A percentile compares a stretch with the other conserved stretches of the same genome.
Evolutionary conservation across 2,797 vertebrate species (phyloP).

Genomic region (Mus caroli): DNA sequence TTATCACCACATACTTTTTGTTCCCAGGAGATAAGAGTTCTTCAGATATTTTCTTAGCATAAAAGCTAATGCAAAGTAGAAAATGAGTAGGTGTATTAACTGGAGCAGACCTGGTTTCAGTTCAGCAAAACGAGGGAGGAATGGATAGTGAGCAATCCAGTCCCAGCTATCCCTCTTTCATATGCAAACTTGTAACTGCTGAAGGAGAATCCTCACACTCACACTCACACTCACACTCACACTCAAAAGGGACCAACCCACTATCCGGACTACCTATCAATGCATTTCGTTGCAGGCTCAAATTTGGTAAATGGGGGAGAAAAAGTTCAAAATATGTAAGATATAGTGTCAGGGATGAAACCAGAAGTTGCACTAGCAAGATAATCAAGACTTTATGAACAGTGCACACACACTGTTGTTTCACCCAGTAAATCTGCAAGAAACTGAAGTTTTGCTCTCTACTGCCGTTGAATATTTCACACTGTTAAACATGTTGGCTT

Average conservation of each 20-base stretch:
- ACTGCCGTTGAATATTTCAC: not conserved
- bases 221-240: not conserved
- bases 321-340: not conserved
- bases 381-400: not conserved
- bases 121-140: constrained; percentile 54
- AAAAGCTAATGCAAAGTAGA: constrained; percentile 77
- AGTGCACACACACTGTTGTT: not conserved
- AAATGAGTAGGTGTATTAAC: constrained; percentile 77
- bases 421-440: not conserved
- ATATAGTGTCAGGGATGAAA: not conserved
- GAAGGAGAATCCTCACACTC: constrained; percentile 45
- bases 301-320: not conserved
- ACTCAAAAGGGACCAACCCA: constrained; percentile 24
- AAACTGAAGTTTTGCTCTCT: not conserved
- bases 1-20: constrained; percentile 74
- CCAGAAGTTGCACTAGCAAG: not conserved
- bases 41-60: constrained; percentile 78
- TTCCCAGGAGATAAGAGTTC: constrained; percentile 76
- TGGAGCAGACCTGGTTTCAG: constrained; percentile 69
- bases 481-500: not conserved
- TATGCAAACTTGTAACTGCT: not conserved
- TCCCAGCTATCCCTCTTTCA: constrained; percentile 37
- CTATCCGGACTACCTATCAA: not conserved
- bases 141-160: constrained; percentile 47
- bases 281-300: not conserved